Base-by-base conservation (phyloP, 2,797 vertebrate genomes). In the Falco novaeseelandiae region DNA sequence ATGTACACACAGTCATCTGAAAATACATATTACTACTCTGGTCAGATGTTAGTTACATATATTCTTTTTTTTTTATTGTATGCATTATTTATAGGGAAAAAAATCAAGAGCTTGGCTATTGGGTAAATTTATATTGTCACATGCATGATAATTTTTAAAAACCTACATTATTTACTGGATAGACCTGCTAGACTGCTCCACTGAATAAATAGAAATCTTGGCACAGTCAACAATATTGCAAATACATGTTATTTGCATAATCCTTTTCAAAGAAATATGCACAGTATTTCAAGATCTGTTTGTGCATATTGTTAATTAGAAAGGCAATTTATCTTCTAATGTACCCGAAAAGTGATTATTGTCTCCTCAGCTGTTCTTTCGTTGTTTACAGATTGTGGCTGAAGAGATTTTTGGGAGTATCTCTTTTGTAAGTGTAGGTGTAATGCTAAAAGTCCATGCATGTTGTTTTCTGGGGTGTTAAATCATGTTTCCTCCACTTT, bases 241-340 rank as follows among this genome's bases (percentile, higher is more conserved):
- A 94, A 96, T 88, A 42, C 16, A 10, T 38, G 40, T 63, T 92
- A 94, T 96, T 97, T 95, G 80, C 87, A 92, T 95, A 97, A 96
- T 95, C 54, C 63, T 88, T 95, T 93, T 89, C 65, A 92, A 52
- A 83, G 59, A 93, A 86, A 40, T 84, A 81, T 87, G 80, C 78
- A 82, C 61, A 93, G 23, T 94, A 59, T 93, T 96, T 80, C 78
- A 82, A 96, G 72, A 80, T 96, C 54, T 92, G 32, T 95, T 97
- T 94, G 70, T 83, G 69, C 86, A 71, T 52, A 61, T 22, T 58
- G 14, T 92, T 97, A 96, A 97, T 96, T 97, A 95, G 83, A 97
- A 91, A 91, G 57, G 34, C 34, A 94, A 59, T 95, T 96, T 96
- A 23, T 95, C 51, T 96, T 95, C 67, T 95, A 94, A 97, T 92